These are phyloP conservation scores for Coreoperca whiteheadi DNA, from an alignment of 2,113 vertebrate genomes.

Conservation along the genomic window DNA sequence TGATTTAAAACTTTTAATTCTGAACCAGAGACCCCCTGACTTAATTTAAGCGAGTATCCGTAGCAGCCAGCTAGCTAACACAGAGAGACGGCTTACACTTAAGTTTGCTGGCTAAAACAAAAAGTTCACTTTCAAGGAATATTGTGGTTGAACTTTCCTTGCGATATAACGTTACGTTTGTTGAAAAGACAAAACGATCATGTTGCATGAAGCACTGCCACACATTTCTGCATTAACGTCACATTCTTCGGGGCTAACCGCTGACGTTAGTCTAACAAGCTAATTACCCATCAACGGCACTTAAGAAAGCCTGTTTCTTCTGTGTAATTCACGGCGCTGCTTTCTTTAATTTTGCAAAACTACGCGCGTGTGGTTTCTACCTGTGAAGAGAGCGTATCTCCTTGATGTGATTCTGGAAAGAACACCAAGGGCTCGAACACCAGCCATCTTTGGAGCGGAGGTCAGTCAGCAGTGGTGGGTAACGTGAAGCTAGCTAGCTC, in stretches of 20 bases:
- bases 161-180: not conserved
- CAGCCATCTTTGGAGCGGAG: slow-evolving; percentile 83
- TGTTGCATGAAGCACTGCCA: not conserved
- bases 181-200: not conserved
- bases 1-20: not conserved
- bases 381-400: slow-evolving; percentile 74
- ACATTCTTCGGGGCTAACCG: slow-evolving; percentile 29
- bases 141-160: not conserved
- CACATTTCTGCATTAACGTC: not conserved
- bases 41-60: not conserved
- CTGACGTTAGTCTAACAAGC: slow-evolving; percentile 30
- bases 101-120: not conserved
- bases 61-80: slow-evolving; percentile 30
- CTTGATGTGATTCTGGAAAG: slow-evolving; percentile 75
- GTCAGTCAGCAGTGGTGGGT: slow-evolving; percentile 63
- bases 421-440: slow-evolving; percentile 80
- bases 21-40: not conserved
- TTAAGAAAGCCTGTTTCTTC: not conserved
- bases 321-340: not conserved
- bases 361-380: slow-evolving; percentile 42
- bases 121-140: not conserved
- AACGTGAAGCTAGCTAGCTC: slow-evolving; percentile 17
- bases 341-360: rapidly evolving
- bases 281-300: slow-evolving; percentile 34
- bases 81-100: no score